Percentiles rank a stretch among this genome's conserved stretches.
Evolutionary conservation across 2,113 vertebrate genomes (phyloP).

Genomic region (Perca flavescens): DNA sequence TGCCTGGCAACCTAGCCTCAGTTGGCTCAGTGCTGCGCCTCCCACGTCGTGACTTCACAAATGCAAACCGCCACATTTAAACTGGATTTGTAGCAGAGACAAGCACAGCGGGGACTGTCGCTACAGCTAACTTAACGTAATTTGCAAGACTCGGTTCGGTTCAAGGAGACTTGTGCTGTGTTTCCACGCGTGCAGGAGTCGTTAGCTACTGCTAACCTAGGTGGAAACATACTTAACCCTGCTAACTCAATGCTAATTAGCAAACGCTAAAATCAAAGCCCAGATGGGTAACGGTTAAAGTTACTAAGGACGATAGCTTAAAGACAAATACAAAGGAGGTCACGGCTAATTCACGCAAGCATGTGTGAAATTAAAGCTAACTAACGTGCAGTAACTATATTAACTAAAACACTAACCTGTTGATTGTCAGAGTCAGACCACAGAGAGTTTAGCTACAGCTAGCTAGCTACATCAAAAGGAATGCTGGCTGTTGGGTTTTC

Average conservation of each 20-base stretch:
- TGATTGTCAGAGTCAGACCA: slow-evolving; percentile 55
- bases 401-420: slow-evolving; percentile 63
- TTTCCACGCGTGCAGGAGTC: not conserved
- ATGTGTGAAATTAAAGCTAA: not conserved
- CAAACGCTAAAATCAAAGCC: slow-evolving; percentile 24
- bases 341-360: accelerated
- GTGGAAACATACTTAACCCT: slow-evolving; percentile 17
- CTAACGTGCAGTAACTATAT: no score
- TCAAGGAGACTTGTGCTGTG: not conserved
- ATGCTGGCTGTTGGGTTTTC: not conserved
- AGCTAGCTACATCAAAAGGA: not conserved
- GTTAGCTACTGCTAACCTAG: not conserved
- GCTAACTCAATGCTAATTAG: slow-evolving; percentile 60
- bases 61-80: slow-evolving; percentile 75
- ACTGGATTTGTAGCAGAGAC: slow-evolving; percentile 19
- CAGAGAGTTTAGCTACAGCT: slow-evolving; percentile 28
- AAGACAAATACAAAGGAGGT: not conserved
- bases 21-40: slow-evolving; percentile 61
- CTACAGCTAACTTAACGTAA: not conserved
- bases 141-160: not conserved
- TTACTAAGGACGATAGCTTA: not conserved
- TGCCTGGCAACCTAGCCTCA: slow-evolving; percentile 66
- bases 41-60: slow-evolving; percentile 70
- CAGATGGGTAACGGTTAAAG: not conserved
- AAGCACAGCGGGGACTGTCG: not conserved